Base-by-base conservation (phyloP, 92 coral and sea anemone genomes). In the Hydrozoanthus gracilis region DNA sequence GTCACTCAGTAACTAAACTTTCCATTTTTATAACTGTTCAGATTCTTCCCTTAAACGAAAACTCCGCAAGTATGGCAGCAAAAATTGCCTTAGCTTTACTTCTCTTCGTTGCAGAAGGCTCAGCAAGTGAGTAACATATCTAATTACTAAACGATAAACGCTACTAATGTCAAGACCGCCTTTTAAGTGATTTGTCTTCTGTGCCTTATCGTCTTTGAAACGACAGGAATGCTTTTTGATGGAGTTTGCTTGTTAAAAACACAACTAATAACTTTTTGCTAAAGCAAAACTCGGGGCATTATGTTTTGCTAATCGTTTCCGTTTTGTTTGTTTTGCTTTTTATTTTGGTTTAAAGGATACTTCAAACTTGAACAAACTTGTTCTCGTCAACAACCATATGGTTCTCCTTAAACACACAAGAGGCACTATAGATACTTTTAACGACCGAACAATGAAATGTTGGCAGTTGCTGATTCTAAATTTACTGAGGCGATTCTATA, bases 321-420 rank as follows among this genome's bases (percentile, higher is more conserved):
- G 44, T 68, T 68, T 68, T 20, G 10, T 7, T 35, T 35, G 5
- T 7, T 51, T 51, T 76, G 46, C n/a, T 76, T 51, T 51, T 4
- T 50, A 14, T 47, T 76, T 76, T 47, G 56, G 82, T 76, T 76
- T 64, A 51, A 76, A 76, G 65, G 80, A 50, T 76, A 76, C 62
- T 18, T 13, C 20, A 76, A 76, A 76, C 62, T 51, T 51, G 14
- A 12, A 45, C 52, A 73, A 16, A 17, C 13, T 7, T 68, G 73
- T 68, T 66, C 44, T 68, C 12, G 73, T 68, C 73, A 68, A 68
- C 3, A 68, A 20, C 48, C 48, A 35, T 68, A 11, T 16, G 15
- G 8, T 58, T 58, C 64, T 58, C 12, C 15, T 14, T 58, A 5
- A 58, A 58, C 12, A 58, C 5, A 68, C 44, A 68, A 68, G 44